A percentile compares a stretch with the other conserved stretches of the same genome.
Conservation (phyloP, 2,888 invertebrate species). For the Xestia xanthographa region DNA sequence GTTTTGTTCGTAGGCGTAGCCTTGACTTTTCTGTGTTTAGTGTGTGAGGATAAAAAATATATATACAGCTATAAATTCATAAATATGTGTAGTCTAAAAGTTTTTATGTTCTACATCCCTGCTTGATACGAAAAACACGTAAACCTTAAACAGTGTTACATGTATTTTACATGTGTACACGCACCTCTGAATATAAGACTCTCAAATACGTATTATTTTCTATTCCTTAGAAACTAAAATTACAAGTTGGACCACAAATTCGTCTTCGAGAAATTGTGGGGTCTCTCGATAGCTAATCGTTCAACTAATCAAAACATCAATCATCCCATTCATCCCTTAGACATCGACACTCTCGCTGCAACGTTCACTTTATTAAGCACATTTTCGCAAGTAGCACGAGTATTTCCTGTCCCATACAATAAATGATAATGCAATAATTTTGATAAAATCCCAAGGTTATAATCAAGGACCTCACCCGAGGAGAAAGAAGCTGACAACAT, state of each 20-base stretch:
- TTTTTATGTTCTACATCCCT: constrained; percentile 31
- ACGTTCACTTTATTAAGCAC: background rate
- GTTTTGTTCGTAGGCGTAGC: constrained; percentile 28
- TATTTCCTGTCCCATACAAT: background rate
- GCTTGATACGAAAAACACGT: constrained; percentile 28
- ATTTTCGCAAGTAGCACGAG: background rate
- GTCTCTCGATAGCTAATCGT: background rate
- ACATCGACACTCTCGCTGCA: background rate
- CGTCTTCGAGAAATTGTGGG: background rate
- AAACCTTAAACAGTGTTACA: constrained; percentile 36
- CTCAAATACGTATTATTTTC: background rate
- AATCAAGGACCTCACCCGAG: background rate
- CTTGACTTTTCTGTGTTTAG: constrained; percentile 45
- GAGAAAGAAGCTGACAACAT: constrained; percentile 19
- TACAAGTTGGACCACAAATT: background rate
- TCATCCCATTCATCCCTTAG: background rate
- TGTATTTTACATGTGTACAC: constrained; percentile 23
- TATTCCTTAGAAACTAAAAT: constrained; percentile 15
- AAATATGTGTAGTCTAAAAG: constrained; percentile 40
- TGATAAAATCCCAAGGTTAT: constrained; percentile 6
- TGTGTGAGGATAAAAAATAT: constrained; percentile 25
- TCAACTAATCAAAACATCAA: constrained; percentile 7
- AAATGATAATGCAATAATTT: constrained; percentile 20
- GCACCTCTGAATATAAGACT: background rate
- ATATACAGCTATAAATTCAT: constrained; percentile 36